Conservation (phyloP, 2,113 vertebrate species). For the Charadrius vociferus region DNA sequence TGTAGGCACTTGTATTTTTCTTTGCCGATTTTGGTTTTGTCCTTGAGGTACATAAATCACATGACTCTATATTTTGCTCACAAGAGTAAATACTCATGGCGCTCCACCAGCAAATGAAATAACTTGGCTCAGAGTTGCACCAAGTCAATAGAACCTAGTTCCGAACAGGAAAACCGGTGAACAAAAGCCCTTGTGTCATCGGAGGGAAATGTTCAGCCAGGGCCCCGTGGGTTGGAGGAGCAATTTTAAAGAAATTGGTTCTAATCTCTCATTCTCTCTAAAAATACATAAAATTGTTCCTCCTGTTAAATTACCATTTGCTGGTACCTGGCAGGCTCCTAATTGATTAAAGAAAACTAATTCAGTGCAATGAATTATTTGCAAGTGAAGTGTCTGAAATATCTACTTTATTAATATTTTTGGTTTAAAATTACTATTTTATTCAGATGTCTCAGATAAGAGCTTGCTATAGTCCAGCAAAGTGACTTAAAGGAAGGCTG, state of each 20-base stretch:
- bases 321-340: constrained; percentile 27
- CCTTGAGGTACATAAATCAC: background rate
- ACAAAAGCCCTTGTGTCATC: background rate
- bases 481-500: background rate
- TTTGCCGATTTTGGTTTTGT: background rate
- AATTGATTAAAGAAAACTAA: constrained; percentile 48
- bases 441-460: background rate
- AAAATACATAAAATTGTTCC: constrained; percentile 32
- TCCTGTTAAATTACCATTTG: constrained; percentile 44
- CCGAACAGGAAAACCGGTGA: background rate
- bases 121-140: background rate
- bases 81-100: background rate
- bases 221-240: background rate
- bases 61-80: background rate
- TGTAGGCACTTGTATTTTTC: background rate
- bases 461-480: background rate
- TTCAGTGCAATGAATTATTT: constrained; percentile 46
- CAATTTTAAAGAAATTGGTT: constrained; percentile 12
- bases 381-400: constrained; percentile 52
- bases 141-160: background rate
- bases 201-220: background rate
- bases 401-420: constrained; percentile 49
- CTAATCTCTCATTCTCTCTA: constrained; percentile 1
- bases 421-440: constrained; percentile 29
- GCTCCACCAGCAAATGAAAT: background rate